phyloP scores from a whole-genome alignment of 2,113 vertebrate species.

The Caracal caracal region DNA sequence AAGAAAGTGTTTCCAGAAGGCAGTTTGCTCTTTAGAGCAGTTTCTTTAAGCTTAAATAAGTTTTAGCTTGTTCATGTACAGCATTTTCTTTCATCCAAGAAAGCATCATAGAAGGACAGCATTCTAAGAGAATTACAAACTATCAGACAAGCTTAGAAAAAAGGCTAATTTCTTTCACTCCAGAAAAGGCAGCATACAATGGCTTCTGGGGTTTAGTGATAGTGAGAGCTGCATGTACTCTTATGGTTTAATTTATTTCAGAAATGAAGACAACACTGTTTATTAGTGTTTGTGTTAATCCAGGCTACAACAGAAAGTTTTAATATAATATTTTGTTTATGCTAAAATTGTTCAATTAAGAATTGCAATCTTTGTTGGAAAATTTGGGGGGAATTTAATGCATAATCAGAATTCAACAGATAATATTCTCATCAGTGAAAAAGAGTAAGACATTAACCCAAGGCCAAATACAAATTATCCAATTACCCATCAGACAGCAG shows the following conservation, averaged over 20 bases:
- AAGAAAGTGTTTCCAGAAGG: constrained; percentile 11
- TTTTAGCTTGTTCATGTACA: constrained; percentile 49
- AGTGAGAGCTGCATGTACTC: not conserved
- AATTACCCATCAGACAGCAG: constrained; percentile 41
- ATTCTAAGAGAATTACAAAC: constrained; percentile 45
- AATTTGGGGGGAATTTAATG: constrained; percentile 46
- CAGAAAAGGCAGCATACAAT: not conserved
- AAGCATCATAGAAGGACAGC: constrained; percentile 42
- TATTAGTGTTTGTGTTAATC: constrained; percentile 42
- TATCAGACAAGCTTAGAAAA: constrained; percentile 21
- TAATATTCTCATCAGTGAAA: constrained; percentile 56
- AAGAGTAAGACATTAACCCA: constrained; percentile 62
- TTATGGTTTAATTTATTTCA: constrained; percentile 22
- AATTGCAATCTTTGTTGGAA: constrained; percentile 29
- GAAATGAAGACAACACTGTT: constrained; percentile 1
- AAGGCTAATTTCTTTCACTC: constrained; percentile 37
- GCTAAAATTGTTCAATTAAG: constrained; percentile 42
- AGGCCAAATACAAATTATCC: constrained; percentile 63
- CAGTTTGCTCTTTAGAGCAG: constrained; percentile 36
- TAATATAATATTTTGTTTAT: constrained; percentile 43
- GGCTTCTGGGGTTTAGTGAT: not conserved
- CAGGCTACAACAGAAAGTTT: not conserved
- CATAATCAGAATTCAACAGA: constrained; percentile 55
- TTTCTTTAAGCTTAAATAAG: constrained; percentile 40
- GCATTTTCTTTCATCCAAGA: constrained; percentile 57